phyloP scores from a whole-genome alignment of 92 coral and sea anemone genomes.

The Palythoa heliodiscus region DNA sequence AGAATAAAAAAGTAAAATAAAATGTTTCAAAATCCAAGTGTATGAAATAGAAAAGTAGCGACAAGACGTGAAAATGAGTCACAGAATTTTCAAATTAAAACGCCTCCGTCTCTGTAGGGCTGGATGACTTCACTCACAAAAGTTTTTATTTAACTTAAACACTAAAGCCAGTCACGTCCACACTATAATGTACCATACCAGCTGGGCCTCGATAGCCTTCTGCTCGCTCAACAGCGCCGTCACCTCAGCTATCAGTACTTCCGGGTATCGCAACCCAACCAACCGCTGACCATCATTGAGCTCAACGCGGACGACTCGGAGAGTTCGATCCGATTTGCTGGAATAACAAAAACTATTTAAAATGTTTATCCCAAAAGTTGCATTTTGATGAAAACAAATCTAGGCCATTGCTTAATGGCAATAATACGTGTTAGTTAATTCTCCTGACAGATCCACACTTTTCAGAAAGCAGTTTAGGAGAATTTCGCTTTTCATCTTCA shows the following conservation, averaged over 20 bases:
- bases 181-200: constrained; percentile 54
- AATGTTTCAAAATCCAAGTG: too few relatives aligned
- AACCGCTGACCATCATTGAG: constrained; percentile 96
- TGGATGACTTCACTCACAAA: background rate
- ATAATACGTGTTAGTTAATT: too few relatives aligned
- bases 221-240: constrained; percentile 82
- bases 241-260: constrained; percentile 89
- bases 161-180: background rate
- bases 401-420: background rate
- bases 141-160: background rate
- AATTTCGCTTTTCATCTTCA: too few relatives aligned
- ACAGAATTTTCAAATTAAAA: background rate
- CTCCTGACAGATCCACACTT: too few relatives aligned
- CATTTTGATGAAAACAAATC: background rate
- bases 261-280: constrained; percentile 97
- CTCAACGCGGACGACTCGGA: constrained; percentile 97
- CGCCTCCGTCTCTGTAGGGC: background rate
- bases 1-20: too few relatives aligned
- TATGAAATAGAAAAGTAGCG: too few relatives aligned
- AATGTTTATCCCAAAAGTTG: background rate
- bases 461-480: too few relatives aligned
- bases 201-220: constrained; percentile 56
- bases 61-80: too few relatives aligned
- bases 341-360: background rate
- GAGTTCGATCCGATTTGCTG: constrained; percentile 88